Evolutionary conservation across 2,797 vertebrate species (phyloP).

Genomic region (Manis pentadactyla): DNA sequence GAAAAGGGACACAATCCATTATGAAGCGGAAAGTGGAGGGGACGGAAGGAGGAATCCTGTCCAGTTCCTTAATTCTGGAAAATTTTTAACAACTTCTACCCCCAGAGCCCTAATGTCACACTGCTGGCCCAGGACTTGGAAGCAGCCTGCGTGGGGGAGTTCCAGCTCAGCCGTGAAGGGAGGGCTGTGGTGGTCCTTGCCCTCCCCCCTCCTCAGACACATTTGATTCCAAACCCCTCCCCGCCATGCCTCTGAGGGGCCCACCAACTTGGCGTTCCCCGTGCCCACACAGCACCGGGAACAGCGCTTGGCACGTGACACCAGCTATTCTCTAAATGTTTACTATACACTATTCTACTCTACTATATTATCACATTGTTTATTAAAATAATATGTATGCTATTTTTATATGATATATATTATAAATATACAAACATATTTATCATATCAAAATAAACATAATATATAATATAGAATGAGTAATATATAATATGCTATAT

Average conservation of each 20-base stretch:
- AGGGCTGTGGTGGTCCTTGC: fast-evolving
- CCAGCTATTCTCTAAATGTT: neutral
- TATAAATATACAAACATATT: neutral
- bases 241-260: too few species aligned
- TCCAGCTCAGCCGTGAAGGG: neutral
- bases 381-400: neutral
- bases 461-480: neutral
- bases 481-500: neutral
- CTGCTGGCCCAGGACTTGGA: neutral
- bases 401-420: neutral
- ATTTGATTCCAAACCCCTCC: neutral
- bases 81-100: neutral
- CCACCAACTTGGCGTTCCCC: neutral
- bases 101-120: neutral
- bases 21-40: neutral
- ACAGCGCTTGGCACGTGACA: neutral
- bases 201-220: neutral
- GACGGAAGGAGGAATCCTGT: neutral
- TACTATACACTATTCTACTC: neutral
- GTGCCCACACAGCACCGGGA: neutral
- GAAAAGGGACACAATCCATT: neutral
- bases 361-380: neutral
- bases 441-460: neutral
- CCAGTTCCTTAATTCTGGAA: neutral
- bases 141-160: neutral